These are phyloP conservation scores for Herpetotheres cachinnans DNA, from an alignment of 2,113 vertebrate species.

Conservation along the genomic window DNA sequence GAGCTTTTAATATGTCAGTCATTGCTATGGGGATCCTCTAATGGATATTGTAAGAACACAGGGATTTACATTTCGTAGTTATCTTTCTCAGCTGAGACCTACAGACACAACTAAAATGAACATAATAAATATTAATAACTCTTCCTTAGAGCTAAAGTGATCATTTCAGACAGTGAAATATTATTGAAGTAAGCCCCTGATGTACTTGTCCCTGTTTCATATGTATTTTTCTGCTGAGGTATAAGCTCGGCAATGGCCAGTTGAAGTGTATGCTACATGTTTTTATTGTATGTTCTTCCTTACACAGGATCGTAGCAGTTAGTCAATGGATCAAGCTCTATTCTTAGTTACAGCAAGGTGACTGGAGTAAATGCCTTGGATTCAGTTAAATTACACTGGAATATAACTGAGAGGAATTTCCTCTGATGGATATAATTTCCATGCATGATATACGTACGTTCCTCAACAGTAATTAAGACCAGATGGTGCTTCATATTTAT, in stretches of 20 bases:
- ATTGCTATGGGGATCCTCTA: neutral
- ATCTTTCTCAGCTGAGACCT: neutral
- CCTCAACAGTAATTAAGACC: constrained; percentile 14
- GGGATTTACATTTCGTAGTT: neutral
- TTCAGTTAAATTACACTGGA: neutral
- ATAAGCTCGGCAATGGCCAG: neutral
- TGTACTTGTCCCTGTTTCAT: neutral
- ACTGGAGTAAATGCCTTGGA: neutral
- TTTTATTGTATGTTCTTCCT: neutral
- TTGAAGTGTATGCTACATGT: neutral
- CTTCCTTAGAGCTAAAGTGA: neutral
- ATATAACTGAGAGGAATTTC: constrained; percentile 41
- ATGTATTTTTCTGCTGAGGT: neutral
- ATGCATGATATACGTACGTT: neutral
- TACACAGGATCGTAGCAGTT: neutral
- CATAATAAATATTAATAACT: constrained; percentile 50
- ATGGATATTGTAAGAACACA: neutral
- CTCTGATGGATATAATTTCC: constrained; percentile 38
- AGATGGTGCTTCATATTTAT: constrained; percentile 1
- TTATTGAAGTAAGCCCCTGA: neutral
- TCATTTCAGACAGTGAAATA: constrained; percentile 27
- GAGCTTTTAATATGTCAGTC: neutral
- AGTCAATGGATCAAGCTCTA: neutral
- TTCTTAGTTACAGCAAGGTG: neutral
- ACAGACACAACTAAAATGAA: constrained; percentile 6